Evolutionary conservation across 1,140 invertebrate genomes (phyloP), one percentile per base, ranked within the genome.

Genomic region (Dysdera silvatica): DNA sequence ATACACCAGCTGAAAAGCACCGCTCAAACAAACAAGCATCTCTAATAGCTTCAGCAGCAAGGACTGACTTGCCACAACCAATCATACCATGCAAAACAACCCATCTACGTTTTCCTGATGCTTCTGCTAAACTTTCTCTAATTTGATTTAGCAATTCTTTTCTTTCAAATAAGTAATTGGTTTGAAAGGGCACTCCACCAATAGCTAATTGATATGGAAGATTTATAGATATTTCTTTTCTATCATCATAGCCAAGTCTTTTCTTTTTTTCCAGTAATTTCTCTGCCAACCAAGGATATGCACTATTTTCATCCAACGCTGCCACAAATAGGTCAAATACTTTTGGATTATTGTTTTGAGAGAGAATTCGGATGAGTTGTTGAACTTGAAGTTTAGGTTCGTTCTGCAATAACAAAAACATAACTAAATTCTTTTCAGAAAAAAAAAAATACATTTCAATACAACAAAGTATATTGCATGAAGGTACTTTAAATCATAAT

Each of bases 1-100:
- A 74, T n/a, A 74, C 49, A 24, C 71, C 72, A 59, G 65, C 67
- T 23, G 68, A 23, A 41, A 66, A 65, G 28, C 18, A 23, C 4
- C 76, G 75, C 41, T 78, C 73, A 16, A 78, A 65, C 6, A 84
- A 71, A 45, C 77, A 67, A 8, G 73, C 72, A 63, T 84, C 78
- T 14, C 82, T 73, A 2, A 87, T 69, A 7, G 80, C 80, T 59
- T 79, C 81, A 26, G 80, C 77, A n/a, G 80, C 81, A n/a, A 85
- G 71, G 40, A 80, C 80, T 0, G 84, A 82, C 77, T 86, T 87
- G n/a, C 85, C 85, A 68, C 79, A 82, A 14, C 85, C 85, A 28
- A 82, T 79, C 82, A 86, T 85, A 2, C 85, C 85, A 72, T 83
- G 80, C 16, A 86, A 72, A 6, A 77, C 79, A 14, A 86, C 58